Evolutionary conservation across 2,797 vertebrate species (phyloP).

Genomic region (Acropternis orthonyx): DNA sequence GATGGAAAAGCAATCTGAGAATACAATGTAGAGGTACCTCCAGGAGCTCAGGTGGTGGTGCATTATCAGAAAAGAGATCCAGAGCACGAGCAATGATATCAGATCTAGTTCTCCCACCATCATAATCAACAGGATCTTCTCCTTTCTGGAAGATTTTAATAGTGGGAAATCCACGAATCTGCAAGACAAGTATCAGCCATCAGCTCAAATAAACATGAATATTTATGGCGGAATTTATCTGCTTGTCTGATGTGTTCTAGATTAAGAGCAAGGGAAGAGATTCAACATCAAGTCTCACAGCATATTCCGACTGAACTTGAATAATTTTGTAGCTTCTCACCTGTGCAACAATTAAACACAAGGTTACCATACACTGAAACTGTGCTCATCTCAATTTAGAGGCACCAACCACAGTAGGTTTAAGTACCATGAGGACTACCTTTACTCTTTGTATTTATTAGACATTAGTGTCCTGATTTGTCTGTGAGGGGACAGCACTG

Average conservation of each 20-base stretch:
- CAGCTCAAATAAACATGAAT: neutral
- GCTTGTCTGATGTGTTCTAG: neutral
- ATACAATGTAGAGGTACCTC: conserved; percentile 79
- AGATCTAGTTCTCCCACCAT: conserved; percentile 86
- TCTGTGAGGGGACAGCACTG: neutral
- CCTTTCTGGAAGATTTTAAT: conserved; percentile 98
- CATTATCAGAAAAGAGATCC: conserved; percentile 92
- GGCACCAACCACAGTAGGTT: neutral
- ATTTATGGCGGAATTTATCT: neutral
- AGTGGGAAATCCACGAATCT: conserved; percentile 95
- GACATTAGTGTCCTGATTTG: neutral
- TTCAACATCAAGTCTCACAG: neutral
- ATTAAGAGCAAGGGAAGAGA: neutral
- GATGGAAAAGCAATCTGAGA: neutral
- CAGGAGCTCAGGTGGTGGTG: conserved; percentile 84
- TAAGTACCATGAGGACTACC: neutral
- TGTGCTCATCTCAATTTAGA: neutral
- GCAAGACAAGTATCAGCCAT: neutral
- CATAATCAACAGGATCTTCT: conserved; percentile 90
- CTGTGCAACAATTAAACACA: neutral
- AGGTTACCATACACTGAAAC: neutral
- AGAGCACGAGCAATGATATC: conserved; percentile 88
- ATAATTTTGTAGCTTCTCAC: neutral
- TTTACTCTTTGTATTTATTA: neutral
- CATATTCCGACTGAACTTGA: neutral